Evolutionary conservation across 2,113 vertebrate genomes (phyloP).

Genomic region (Chionis minor): DNA sequence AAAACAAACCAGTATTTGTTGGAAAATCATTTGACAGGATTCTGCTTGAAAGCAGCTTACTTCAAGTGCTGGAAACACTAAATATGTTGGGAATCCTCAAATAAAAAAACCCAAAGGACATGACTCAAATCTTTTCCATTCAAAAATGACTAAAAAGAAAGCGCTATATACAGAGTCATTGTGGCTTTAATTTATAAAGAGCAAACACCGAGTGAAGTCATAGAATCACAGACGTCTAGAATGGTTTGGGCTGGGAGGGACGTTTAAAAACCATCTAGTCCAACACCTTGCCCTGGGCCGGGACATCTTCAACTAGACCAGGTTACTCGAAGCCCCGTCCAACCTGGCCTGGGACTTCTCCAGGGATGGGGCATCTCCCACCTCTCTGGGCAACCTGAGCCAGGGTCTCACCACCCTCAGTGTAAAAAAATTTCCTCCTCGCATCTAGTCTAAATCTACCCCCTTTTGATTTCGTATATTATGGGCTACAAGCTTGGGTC

Average conservation of each 20-base stretch:
- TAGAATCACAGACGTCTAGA: neutral
- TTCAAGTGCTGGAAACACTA: neutral
- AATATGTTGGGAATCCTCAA: neutral
- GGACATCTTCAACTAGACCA: neutral
- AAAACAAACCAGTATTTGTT: neutral
- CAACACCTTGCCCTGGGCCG: neutral
- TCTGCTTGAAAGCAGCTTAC: conserved; percentile 17
- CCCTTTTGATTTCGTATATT: neutral
- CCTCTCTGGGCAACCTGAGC: neutral
- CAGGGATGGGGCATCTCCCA: neutral
- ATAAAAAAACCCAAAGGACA: neutral
- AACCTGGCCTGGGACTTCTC: neutral
- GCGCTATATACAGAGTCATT: neutral
- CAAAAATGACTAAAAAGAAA: neutral
- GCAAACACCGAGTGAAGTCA: neutral
- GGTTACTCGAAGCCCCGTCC: neutral
- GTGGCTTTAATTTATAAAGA: neutral
- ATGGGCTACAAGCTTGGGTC: neutral
- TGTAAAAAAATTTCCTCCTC: neutral
- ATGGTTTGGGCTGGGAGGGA: neutral
- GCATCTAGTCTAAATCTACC: neutral
- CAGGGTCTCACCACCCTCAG: neutral
- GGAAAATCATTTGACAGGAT: neutral
- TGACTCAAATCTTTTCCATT: neutral
- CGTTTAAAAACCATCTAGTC: neutral